A percentile compares a stretch with the other conserved stretches of the same genome.
Evolutionary conservation across 2,888 invertebrate genomes (phyloP).

Genomic region (Epinotia ramella): DNA sequence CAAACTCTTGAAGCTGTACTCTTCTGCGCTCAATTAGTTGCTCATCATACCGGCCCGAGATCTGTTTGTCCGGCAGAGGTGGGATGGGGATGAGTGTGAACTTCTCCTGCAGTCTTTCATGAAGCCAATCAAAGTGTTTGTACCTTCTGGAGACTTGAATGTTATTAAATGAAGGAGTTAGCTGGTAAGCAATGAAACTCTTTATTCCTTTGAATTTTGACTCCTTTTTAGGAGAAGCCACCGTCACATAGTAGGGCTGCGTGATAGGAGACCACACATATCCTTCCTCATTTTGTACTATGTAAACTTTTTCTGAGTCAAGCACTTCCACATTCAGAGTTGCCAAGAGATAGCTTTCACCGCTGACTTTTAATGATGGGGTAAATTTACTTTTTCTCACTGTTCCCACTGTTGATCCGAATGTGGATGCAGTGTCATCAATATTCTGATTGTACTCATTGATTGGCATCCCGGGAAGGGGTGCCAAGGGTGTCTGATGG

Average conservation of each 20-base stretch:
- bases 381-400: constrained; percentile 93
- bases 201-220: constrained; percentile 98
- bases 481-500: constrained; percentile 71
- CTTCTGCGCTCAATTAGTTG: constrained; percentile 98
- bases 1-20: constrained; percentile 97
- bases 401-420: constrained; percentile 86
- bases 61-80: constrained; percentile 98
- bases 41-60: constrained; percentile 98
- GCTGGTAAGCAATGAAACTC: constrained; percentile 98
- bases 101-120: constrained; percentile 96
- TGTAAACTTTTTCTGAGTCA: constrained; percentile 89
- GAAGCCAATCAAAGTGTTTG: constrained; percentile 99
- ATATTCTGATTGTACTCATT: constrained; percentile 76
- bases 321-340: constrained; percentile 88
- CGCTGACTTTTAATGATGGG: constrained; percentile 95
- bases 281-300: constrained; percentile 89
- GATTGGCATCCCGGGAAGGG: constrained; percentile 82
- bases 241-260: constrained; percentile 92
- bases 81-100: constrained; percentile 98
- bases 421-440: constrained; percentile 84
- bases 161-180: constrained; percentile 97
- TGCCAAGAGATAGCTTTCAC: constrained; percentile 95
- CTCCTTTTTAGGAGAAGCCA: constrained; percentile 98
- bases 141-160: constrained; percentile 97
- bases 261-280: constrained; percentile 91